Percentiles rank a stretch among this genome's conserved stretches.
phyloP scores from a whole-genome alignment of 2,113 vertebrate species.

The Probosciger aterrimus region DNA sequence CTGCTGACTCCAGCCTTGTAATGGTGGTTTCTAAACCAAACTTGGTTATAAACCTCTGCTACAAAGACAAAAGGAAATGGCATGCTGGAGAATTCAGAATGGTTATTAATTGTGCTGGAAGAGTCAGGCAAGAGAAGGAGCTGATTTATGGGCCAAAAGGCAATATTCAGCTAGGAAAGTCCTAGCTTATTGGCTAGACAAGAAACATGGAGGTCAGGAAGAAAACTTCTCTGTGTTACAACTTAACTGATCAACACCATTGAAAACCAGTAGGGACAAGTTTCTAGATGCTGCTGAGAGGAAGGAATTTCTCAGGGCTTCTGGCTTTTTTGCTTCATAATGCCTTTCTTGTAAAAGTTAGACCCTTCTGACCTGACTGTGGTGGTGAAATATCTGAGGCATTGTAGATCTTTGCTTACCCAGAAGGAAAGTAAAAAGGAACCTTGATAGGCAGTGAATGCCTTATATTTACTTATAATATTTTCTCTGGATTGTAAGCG shows the following conservation, averaged over 20 bases:
- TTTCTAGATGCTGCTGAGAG: neutral
- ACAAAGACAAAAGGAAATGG: neutral
- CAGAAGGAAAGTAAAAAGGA: neutral
- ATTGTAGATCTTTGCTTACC: neutral
- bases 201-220: neutral
- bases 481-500: neutral
- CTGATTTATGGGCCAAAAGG: neutral
- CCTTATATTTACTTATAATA: neutral
- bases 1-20: neutral
- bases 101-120: neutral
- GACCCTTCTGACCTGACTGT: neutral
- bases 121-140: neutral
- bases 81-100: neutral
- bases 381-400: neutral
- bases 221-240: neutral
- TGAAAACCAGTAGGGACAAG: neutral
- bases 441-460: neutral
- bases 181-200: neutral
- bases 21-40: neutral
- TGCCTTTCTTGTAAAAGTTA: neutral
- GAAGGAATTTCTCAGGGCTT: neutral
- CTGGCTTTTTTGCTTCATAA: neutral
- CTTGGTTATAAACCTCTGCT: neutral
- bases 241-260: neutral
- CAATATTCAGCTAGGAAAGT: neutral